A percentile compares a stretch with the other conserved stretches of the same genome.
phyloP scores from a whole-genome alignment of 2,888 invertebrate genomes.

The Macaria liturata region DNA sequence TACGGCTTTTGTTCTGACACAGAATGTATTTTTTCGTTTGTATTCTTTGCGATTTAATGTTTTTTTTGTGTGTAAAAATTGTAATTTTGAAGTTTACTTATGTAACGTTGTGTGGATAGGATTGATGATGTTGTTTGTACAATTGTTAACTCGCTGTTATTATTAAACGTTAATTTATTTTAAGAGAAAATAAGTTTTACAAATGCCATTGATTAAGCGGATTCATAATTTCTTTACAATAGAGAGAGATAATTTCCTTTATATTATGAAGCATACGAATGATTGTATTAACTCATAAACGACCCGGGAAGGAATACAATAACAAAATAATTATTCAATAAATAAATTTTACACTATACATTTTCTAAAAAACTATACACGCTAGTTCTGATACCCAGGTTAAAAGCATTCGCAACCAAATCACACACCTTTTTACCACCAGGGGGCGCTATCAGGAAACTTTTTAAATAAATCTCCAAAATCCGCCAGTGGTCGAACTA shows the following conservation, averaged over 20 bases:
- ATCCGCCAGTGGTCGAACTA: conserved; percentile 61
- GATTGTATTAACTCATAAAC: too few relatives aligned
- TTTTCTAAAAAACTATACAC: too few relatives aligned
- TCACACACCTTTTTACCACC: too few relatives aligned
- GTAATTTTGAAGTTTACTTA: background rate
- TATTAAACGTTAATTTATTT: background rate
- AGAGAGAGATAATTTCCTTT: too few relatives aligned
- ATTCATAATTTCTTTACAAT: too few relatives aligned
- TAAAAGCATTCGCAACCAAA: conserved; percentile 3
- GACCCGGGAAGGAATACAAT: too few relatives aligned
- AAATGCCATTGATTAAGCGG: too few relatives aligned
- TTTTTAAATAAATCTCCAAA: conserved; percentile 71
- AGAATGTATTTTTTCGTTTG: conserved; percentile 33
- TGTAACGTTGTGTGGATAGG: background rate
- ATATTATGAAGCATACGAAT: too few relatives aligned
- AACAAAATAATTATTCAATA: too few relatives aligned
- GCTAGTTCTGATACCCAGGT: conserved; percentile 1
- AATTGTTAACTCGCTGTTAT: too few relatives aligned
- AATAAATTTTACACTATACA: too few relatives aligned
- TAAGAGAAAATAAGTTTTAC: too few relatives aligned
- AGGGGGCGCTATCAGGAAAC: conserved; percentile 39
- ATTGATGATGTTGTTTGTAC: background rate
- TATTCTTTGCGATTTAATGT: conserved; percentile 23
- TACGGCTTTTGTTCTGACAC: conserved; percentile 35
- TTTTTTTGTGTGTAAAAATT: background rate